Evolutionary conservation across 2,797 vertebrate species (phyloP).

Genomic region (Liasis olivaceus): DNA sequence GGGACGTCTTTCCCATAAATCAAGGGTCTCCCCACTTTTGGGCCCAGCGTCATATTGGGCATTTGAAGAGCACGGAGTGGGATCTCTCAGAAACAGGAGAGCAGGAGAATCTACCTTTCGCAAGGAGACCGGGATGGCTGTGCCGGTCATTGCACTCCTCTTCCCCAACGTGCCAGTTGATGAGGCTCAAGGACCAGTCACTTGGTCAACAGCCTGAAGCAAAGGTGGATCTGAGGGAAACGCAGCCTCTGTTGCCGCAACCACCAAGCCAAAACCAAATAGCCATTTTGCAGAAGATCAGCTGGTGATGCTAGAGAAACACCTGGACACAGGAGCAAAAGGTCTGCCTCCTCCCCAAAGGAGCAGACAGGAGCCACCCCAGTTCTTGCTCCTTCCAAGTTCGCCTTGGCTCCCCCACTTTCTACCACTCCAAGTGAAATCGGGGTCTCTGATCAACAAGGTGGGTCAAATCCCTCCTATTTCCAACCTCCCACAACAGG

Average conservation of each 20-base stretch:
- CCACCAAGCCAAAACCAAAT: not conserved
- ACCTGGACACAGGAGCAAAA: not conserved
- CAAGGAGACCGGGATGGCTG: not conserved
- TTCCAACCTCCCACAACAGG: not conserved
- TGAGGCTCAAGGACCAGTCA: not conserved
- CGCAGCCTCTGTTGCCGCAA: not conserved
- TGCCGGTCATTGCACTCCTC: rapidly evolving
- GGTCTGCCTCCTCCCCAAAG: not conserved
- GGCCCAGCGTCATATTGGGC: not conserved
- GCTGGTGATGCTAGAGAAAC: not conserved
- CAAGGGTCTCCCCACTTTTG: not conserved
- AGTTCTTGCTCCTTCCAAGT: not conserved
- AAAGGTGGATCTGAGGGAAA: not conserved
- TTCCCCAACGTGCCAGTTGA: not conserved
- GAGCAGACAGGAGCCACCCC: not conserved
- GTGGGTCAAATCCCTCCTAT: not conserved
- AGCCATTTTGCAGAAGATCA: not conserved
- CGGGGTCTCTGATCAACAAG: not conserved
- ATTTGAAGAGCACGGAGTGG: not conserved
- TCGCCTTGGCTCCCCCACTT: not conserved
- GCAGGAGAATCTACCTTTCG: not conserved
- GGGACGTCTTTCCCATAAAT: not conserved
- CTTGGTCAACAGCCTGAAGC: not conserved
- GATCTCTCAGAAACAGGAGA: not conserved
- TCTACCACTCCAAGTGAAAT: not conserved